These are phyloP conservation scores for Cladorhizidae sp. DNA, from an alignment of 37 sponge, comb jelly and placozoan species.

Conservation along the genomic window DNA sequence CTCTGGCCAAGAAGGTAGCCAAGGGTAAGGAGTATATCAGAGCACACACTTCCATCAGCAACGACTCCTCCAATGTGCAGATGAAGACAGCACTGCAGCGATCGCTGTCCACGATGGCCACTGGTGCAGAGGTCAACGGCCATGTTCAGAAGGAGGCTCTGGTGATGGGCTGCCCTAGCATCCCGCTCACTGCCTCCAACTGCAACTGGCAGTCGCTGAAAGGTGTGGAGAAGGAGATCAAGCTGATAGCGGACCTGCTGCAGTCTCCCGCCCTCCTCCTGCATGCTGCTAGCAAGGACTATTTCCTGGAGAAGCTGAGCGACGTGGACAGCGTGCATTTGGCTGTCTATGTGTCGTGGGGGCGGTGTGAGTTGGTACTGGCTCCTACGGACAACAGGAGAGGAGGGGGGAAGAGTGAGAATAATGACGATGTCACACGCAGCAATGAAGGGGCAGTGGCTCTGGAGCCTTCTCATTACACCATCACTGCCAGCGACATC, in stretches of 20 bases:
- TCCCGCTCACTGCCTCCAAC: constrained; percentile 45
- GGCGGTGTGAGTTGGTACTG: constrained; percentile 67
- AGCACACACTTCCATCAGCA: not conserved
- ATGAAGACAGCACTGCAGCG: not conserved
- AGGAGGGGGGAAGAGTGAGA: constrained; percentile 32
- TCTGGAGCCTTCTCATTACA: constrained; percentile 60
- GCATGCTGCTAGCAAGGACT: constrained; percentile 67
- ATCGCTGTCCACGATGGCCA: constrained; percentile 1
- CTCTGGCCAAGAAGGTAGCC: constrained; percentile 4
- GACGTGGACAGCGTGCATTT: constrained; percentile 67
- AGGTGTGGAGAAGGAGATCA: constrained; percentile 81
- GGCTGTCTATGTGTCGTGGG: constrained; percentile 85
- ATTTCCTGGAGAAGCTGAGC: constrained; percentile 42
- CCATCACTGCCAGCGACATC: constrained; percentile 72
- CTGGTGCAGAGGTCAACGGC: not conserved
- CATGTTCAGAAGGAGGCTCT: constrained; percentile 23
- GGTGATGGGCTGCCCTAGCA: constrained; percentile 79
- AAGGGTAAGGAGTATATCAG: not conserved
- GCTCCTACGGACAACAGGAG: constrained; percentile 26
- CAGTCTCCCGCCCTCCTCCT: constrained; percentile 57
- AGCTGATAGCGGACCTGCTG: constrained; percentile 73
- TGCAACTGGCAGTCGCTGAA: constrained; percentile 69
- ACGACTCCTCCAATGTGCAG: not conserved
- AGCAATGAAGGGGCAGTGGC: constrained; percentile 1
- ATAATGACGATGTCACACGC: not conserved